phyloP scores from a whole-genome alignment of 2,113 vertebrate species.

The Pangasianodon hypophthalmus region DNA sequence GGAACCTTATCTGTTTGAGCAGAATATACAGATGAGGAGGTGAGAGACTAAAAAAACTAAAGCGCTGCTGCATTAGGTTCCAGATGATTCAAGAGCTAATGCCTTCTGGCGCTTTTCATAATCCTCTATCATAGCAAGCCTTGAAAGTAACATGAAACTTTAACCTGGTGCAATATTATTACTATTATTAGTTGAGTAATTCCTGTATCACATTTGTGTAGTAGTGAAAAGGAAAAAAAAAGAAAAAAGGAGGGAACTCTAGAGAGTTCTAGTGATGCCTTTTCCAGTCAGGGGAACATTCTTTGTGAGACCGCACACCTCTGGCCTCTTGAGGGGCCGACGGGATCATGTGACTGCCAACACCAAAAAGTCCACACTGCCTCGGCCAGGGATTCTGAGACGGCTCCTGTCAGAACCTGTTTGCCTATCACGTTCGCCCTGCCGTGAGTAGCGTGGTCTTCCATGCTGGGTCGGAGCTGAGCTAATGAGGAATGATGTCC shows the following conservation, averaged over 20 bases:
- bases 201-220: background rate
- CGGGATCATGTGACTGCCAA: conserved; percentile 64
- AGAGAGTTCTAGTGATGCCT: conserved; percentile 56
- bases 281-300: conserved; percentile 68
- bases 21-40: background rate
- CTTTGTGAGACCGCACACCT: conserved; percentile 54
- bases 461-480: background rate
- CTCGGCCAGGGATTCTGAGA: conserved; percentile 20
- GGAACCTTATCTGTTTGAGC: background rate
- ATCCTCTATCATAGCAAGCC: background rate
- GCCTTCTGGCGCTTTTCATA: background rate
- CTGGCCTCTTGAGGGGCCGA: conserved; percentile 57
- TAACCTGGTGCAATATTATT: no score
- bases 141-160: background rate
- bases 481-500: conserved; percentile 48
- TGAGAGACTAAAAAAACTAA: background rate
- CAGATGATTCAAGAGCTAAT: background rate
- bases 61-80: background rate
- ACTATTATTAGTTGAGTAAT: background rate
- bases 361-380: conserved; percentile 56
- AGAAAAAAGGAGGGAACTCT: conserved; percentile 31
- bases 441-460: conserved; percentile 18
- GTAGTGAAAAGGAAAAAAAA: background rate
- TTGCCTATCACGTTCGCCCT: conserved; percentile 33
- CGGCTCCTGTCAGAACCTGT: conserved; percentile 47